Conservation (phyloP, 1,140 invertebrate genomes). For the Coboldia fuscipes region DNA sequence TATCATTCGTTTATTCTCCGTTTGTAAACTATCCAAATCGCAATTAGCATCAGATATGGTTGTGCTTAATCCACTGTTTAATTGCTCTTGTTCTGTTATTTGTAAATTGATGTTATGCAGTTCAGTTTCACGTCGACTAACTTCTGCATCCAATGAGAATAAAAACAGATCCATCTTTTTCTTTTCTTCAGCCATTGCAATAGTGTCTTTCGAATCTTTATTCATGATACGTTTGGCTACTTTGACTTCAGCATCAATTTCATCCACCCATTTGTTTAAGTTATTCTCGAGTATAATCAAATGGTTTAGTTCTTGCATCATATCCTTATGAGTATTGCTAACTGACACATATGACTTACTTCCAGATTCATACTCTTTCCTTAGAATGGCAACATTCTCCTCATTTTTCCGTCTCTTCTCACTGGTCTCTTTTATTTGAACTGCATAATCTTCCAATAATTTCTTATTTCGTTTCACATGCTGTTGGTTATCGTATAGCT, state of each 20-base stretch:
- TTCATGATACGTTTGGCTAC: conserved; percentile 26
- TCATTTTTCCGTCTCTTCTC: conserved; percentile 21
- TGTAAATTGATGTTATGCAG: conserved; percentile 23
- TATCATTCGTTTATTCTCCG: conserved; percentile 40
- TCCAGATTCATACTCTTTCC: conserved; percentile 19
- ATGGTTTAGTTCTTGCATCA: conserved; percentile 21
- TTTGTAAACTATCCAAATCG: conserved; percentile 43
- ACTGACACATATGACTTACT: conserved; percentile 16
- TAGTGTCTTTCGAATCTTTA: conserved; percentile 24
- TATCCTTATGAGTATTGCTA: conserved; percentile 17
- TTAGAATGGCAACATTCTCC: conserved; percentile 11
- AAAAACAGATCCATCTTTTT: conserved; percentile 28
- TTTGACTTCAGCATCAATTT: conserved; percentile 23
- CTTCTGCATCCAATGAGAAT: conserved; percentile 26
- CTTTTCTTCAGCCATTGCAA: conserved; percentile 24
- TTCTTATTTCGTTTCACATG: conserved; percentile 26
- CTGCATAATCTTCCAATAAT: conserved; percentile 24
- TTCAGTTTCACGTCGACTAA: conserved; percentile 27
- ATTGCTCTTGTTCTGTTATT: conserved; percentile 21
- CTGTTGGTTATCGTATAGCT: conserved; percentile 25
- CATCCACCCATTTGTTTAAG: conserved; percentile 26
- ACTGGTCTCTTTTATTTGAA: conserved; percentile 20
- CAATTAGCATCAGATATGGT: conserved; percentile 34
- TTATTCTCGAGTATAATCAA: conserved; percentile 20
- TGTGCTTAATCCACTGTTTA: conserved; percentile 22